Base-by-base conservation (phyloP, 2,888 invertebrate genomes). In the Synanthedon formicaeformis region DNA sequence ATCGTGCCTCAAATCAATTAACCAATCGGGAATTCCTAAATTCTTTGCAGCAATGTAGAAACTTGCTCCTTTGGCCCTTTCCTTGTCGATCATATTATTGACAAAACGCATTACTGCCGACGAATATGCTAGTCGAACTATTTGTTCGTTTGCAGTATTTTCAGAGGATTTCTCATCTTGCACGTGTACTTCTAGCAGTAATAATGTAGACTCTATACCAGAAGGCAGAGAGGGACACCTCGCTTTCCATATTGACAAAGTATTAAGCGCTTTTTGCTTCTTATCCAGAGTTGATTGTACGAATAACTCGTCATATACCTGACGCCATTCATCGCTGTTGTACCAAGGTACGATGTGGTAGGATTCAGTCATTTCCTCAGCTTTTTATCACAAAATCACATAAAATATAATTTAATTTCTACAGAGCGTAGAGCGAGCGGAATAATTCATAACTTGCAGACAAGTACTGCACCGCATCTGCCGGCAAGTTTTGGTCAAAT, bases 1-100 rank as follows among this genome's bases (percentile, higher is more conserved):
- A 58, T 93, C 92, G 71, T 96, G 95, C 52, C 96, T 88, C 52
- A 96, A 73, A 59, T 92, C 91, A 5, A 95, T 91, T 54, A 96
- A 88, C 94, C 95, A 95, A 56, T 91, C 90, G 1, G 96, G 95
- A 48, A 96, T 89, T 48, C 91, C 91, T 55, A 92, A 76, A 72
- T 90, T 88, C 57, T 86, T 87, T 0, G 92, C 93, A 40, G 91
- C 90, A 64, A 86, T 81, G 56, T 82, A 85, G 56, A 91, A 86
- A 60, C 90, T 80, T 4, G 81, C 80, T 14, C 88, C 87, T 65
- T 88, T 89, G 0, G 80, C 81, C 50, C 87, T 82, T 57, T 88
- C 88, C 52, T 88, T 71, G 60, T 90, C 90, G n/a, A 89, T 77
- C 69, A 90, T 89, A 61, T 91, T 89, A 71, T 92, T 92, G 6